These are phyloP conservation scores for Rhamnusium bicolor DNA, from an alignment of 2,888 invertebrate species.

Conservation along the genomic window DNA sequence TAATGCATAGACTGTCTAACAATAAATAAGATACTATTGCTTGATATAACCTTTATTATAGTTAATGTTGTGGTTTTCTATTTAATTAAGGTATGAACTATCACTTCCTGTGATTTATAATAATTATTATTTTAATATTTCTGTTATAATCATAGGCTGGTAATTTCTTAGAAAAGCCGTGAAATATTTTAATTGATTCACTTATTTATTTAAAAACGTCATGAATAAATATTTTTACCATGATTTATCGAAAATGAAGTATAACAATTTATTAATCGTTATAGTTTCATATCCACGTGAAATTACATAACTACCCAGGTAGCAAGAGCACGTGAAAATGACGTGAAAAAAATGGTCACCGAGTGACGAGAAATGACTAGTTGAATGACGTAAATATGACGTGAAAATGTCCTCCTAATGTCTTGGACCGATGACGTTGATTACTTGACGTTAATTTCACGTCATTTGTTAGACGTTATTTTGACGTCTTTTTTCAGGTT, in stretches of 20 bases:
- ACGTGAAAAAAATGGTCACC: no score
- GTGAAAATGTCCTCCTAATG: no score
- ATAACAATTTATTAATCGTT: no score
- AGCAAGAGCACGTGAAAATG: no score
- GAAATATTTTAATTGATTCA: constrained; percentile 8
- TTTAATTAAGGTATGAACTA: constrained; percentile 33
- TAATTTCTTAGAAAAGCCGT: constrained; percentile 5
- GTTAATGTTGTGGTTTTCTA: background rate
- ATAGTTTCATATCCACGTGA: no score
- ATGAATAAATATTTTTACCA: background rate
- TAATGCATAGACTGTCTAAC: background rate
- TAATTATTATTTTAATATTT: constrained; percentile 41
- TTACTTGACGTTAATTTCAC: no score
- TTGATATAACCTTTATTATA: background rate
- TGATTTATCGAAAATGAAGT: background rate
- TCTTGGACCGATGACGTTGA: no score
- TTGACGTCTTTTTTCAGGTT: no score
- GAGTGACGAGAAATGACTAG: no score
- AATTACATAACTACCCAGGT: no score
- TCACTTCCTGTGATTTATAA: constrained; percentile 49
- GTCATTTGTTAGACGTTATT: no score
- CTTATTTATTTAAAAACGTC: background rate
- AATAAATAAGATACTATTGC: background rate
- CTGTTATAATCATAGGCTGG: constrained; percentile 14
- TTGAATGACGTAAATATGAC: no score